phyloP scores from a whole-genome alignment of 2,113 vertebrate species.

The Semnopithecus entellus region DNA sequence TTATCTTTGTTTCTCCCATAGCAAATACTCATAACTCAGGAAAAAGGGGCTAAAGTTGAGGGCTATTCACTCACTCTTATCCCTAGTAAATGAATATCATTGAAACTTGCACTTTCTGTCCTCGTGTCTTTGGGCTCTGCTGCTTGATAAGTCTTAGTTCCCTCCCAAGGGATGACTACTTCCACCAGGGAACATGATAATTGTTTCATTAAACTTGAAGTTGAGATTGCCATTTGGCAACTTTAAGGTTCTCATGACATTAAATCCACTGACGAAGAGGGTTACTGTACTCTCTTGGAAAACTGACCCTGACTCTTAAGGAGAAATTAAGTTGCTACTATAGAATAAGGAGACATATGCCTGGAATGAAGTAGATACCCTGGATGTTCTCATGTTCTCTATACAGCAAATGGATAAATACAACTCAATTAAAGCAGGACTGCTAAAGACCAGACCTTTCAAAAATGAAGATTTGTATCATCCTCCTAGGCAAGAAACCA shows the following conservation, averaged over 20 bases:
- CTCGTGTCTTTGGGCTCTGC: not conserved
- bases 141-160: not conserved
- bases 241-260: not conserved
- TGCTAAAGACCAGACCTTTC: not conserved
- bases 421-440: not conserved
- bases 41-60: not conserved
- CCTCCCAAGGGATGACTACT: not conserved
- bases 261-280: not conserved
- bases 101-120: not conserved
- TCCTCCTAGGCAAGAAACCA: not conserved
- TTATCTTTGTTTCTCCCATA: not conserved
- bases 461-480: not conserved
- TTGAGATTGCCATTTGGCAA: not conserved
- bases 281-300: not conserved
- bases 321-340: not conserved
- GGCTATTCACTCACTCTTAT: not conserved
- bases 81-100: not conserved
- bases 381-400: not conserved
- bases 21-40: not conserved
- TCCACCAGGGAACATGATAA: not conserved
- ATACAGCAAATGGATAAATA: not conserved
- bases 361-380: not conserved
- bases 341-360: not conserved
- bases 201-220: not conserved
- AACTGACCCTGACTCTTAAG: not conserved